These are phyloP conservation scores for Tiliacea citrago DNA, from an alignment of 2,888 invertebrate genomes.

Conservation along the genomic window DNA sequence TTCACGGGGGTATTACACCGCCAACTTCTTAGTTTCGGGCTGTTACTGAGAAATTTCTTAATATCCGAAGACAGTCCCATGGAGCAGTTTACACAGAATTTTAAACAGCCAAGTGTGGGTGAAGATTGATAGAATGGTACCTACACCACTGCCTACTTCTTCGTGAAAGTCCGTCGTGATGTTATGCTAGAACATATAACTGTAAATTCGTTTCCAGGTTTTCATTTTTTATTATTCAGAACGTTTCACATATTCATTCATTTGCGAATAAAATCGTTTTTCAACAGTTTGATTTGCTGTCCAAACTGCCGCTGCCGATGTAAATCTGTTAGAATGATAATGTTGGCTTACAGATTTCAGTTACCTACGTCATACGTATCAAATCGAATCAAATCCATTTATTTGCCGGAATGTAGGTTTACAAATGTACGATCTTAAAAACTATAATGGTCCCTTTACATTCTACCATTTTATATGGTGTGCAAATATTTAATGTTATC, in stretches of 20 bases:
- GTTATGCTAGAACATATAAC: not conserved
- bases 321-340: constrained; percentile 2
- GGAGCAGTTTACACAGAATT: not conserved
- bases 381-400: too few relatives aligned
- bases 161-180: not conserved
- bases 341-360: not conserved
- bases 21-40: not conserved
- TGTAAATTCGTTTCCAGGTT: not conserved
- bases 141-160: not conserved
- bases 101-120: not conserved
- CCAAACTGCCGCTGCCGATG: not conserved
- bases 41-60: not conserved
- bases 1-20: not conserved
- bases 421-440: too few relatives aligned
- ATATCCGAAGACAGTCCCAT: too few relatives aligned
- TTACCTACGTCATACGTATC: not conserved
- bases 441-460: too few relatives aligned
- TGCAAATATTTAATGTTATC: too few relatives aligned
- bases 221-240: constrained; percentile 10
- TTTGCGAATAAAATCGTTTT: constrained; percentile 27
- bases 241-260: not conserved
- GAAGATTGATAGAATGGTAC: not conserved
- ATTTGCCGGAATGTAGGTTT: too few relatives aligned
- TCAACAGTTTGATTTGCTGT: constrained; percentile 13
- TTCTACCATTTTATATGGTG: too few relatives aligned